Evolutionary conservation across 2,888 invertebrate genomes (phyloP), one percentile per base, ranked within the genome.

Genomic region (Conistra vaccinii): DNA sequence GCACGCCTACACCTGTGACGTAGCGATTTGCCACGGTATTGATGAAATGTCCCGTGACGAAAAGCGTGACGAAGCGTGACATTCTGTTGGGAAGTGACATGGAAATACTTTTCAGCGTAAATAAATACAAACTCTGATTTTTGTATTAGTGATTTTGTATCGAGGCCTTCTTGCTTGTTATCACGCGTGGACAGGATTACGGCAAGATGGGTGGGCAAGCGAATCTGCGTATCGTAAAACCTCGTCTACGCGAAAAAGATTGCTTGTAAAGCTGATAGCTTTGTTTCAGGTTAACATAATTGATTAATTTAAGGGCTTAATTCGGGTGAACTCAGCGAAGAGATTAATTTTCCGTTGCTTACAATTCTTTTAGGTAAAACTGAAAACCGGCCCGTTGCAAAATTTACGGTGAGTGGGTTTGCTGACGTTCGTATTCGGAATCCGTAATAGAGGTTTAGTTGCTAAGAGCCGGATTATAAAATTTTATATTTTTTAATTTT

Each of bases 31-130:
- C 61, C 73, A 73, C 73, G 57, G n/a, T 73, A 81, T 78, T 69
- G 82, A 81, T 66, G 58, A 69, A 82, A 78, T 69, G 55, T 61
- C 35, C 60, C 69, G 73, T 73, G 69, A 55, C 82, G 66, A 61
- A 67, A 63, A 51, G 69, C 77, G 68, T 81, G 77, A 72, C 65
- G 81, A 51, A 60, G 62, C 81, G 65, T 39, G 65, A 78, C 57
- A 32, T 66, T 58, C 26, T 66, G 66, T n/a, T 69, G 51, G 68
- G 78, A 69, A 81, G 53, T 81, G 69, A 82, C 61, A 57, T 81
- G 78, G 71, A 68, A 77, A 80, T 77, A 51, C 26, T 68, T 72
- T 70, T 71, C 45, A 55, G 32, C 60, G 35, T 65, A 58, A 32
- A 70, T 58, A 63, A 32, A 53, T 35, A 23, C 6, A 23, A 58